Conservation (phyloP, 2,113 vertebrate species). For the Cyrtonyx montezumae region DNA sequence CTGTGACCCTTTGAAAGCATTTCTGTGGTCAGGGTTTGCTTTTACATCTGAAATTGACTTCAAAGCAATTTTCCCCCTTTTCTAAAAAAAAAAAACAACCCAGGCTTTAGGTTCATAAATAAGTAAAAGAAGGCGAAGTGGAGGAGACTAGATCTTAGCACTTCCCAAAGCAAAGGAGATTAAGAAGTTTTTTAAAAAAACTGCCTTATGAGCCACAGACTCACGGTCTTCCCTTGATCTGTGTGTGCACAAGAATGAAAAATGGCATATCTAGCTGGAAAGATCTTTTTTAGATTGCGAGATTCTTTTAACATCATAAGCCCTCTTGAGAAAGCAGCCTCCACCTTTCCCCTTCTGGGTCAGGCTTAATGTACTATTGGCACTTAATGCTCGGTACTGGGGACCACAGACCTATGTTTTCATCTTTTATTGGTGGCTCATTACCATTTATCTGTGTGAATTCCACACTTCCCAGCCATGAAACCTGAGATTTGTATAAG, state of each 20-base stretch:
- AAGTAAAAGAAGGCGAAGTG: background rate
- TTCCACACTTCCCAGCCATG: background rate
- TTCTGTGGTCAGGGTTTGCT: constrained; percentile 39
- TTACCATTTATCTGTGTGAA: background rate
- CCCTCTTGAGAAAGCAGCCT: background rate
- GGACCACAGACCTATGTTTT: background rate
- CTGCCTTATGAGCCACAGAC: background rate
- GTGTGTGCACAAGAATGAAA: background rate
- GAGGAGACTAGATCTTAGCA: background rate
- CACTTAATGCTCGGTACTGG: background rate
- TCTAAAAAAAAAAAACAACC: background rate
- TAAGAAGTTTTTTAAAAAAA: constrained; percentile 2
- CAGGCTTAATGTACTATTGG: background rate
- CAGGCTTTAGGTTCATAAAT: background rate
- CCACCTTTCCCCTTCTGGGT: background rate
- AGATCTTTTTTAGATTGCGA: background rate
- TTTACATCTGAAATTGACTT: constrained; percentile 18
- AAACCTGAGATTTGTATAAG: background rate
- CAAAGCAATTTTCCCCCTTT: background rate
- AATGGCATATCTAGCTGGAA: background rate
- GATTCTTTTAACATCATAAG: background rate
- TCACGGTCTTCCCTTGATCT: background rate
- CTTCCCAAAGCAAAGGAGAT: constrained; percentile 8
- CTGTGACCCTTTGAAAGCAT: constrained; percentile 36
- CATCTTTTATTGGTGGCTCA: background rate